A percentile compares a stretch with the other conserved stretches of the same genome.
Conservation (phyloP, 2,797 vertebrate genomes). For the Squalus acanthias region DNA sequence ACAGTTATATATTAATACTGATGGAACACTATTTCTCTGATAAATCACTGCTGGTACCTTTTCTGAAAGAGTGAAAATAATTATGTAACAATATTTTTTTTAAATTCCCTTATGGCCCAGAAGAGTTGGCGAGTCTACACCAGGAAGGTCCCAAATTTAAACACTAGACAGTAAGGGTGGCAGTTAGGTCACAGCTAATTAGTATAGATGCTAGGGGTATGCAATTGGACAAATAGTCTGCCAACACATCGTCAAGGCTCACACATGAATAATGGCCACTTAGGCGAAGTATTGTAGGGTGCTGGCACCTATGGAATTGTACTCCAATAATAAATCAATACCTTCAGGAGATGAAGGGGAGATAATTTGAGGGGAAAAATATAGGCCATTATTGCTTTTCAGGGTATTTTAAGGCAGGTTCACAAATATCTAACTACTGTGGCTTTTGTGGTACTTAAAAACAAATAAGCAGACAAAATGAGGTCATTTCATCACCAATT, state of each 20-base stretch:
- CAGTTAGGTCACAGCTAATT: not conserved
- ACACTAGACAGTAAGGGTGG: not conserved
- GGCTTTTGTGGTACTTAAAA: no score
- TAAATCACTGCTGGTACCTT: not conserved
- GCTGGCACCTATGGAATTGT: not conserved
- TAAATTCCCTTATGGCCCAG: not conserved
- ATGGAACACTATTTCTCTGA: slow-evolving; percentile 1
- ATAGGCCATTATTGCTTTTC: not conserved
- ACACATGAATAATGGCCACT: not conserved
- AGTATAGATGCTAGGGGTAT: not conserved
- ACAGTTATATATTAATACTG: not conserved
- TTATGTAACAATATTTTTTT: no score
- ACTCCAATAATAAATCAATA: not conserved
- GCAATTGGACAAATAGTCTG: not conserved
- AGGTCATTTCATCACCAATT: no score
- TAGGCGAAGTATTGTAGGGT: not conserved
- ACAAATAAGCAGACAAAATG: no score
- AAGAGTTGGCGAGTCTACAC: not conserved
- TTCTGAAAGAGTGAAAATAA: no score
- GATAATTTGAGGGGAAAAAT: no score
- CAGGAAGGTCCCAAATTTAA: not conserved
- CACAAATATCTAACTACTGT: no score
- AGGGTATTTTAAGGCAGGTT: not conserved
- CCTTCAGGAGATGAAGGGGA: not conserved
- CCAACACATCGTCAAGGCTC: no score